Conservation (phyloP, 1,140 invertebrate species). For the Heterodera schachtii region DNA sequence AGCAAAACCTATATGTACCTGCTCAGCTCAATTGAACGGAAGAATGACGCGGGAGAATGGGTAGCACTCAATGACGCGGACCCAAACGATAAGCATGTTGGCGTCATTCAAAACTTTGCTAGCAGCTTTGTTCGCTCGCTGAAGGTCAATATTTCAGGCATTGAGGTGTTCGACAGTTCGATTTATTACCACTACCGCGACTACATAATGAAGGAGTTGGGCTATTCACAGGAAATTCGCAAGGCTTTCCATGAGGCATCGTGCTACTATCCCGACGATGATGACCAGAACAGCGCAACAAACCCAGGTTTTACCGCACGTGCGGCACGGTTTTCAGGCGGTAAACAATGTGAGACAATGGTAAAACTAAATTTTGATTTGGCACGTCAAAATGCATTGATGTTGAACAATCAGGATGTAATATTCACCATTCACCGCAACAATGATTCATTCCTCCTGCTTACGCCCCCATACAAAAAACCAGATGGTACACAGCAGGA, state of each 20-base stretch:
- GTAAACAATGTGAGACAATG: neutral
- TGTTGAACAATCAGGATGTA: slow-evolving; percentile 34
- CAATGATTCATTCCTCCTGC: slow-evolving; percentile 19
- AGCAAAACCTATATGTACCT: slow-evolving; percentile 1
- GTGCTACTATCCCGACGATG: neutral
- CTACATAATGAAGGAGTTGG: slow-evolving; percentile 2
- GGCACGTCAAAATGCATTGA: neutral
- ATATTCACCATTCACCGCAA: slow-evolving; percentile 32
- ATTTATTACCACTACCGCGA: neutral
- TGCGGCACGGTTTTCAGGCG: neutral
- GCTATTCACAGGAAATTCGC: neutral
- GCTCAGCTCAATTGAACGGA: neutral
- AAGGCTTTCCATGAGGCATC: slow-evolving; percentile 10
- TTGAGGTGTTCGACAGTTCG: neutral
- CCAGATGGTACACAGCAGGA: neutral
- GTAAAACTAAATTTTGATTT: slow-evolving; percentile 31
- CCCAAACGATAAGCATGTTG: neutral
- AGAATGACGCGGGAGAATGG: neutral
- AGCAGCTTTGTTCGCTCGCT: neutral
- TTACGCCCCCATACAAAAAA: neutral
- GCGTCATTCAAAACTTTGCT: neutral
- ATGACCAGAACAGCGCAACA: neutral
- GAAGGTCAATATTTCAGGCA: neutral
- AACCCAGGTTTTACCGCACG: neutral
- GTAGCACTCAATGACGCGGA: neutral